These are phyloP conservation scores for Lamprologus lemairii DNA, from an alignment of 2,113 vertebrate species.

Conservation along the genomic window DNA sequence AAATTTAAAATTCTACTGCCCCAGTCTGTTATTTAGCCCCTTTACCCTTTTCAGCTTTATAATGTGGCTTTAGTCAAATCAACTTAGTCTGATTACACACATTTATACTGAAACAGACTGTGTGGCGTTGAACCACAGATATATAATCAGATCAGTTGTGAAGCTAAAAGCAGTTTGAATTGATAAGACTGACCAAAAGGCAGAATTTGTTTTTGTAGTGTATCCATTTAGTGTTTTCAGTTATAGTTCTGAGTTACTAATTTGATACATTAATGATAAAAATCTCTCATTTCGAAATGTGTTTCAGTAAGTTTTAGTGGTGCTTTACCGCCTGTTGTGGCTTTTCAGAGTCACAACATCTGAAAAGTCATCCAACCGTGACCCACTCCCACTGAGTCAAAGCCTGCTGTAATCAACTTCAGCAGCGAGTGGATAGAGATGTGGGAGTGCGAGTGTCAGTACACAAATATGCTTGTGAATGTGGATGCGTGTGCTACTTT, in stretches of 20 bases:
- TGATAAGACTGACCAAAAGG: not conserved
- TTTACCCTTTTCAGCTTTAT: not conserved
- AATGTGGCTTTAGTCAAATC: not conserved
- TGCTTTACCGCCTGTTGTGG: not conserved
- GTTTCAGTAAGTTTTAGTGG: not conserved
- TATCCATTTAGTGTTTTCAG: not conserved
- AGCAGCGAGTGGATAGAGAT: not conserved
- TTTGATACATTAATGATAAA: not conserved
- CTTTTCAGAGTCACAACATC: slow-evolving; percentile 23
- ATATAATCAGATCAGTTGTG: not conserved
- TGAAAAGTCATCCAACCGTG: slow-evolving; percentile 28
- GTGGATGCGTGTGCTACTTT: not conserved
- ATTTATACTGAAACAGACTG: not conserved
- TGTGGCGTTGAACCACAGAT: not conserved
- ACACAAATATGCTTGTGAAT: not conserved
- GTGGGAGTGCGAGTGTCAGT: slow-evolving; percentile 23
- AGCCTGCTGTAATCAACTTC: slow-evolving; percentile 36
- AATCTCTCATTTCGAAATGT: not conserved
- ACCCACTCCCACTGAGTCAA: slow-evolving; percentile 45
- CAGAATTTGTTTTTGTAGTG: not conserved
- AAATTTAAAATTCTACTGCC: not conserved
- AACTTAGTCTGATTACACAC: not conserved
- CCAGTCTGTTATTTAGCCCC: not conserved
- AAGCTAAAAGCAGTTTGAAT: not conserved
- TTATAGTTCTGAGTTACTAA: not conserved